Evolutionary conservation across 2,113 vertebrate genomes (phyloP), one percentile per base, ranked within the genome.

Genomic region (Dasyornis broadbenti): DNA sequence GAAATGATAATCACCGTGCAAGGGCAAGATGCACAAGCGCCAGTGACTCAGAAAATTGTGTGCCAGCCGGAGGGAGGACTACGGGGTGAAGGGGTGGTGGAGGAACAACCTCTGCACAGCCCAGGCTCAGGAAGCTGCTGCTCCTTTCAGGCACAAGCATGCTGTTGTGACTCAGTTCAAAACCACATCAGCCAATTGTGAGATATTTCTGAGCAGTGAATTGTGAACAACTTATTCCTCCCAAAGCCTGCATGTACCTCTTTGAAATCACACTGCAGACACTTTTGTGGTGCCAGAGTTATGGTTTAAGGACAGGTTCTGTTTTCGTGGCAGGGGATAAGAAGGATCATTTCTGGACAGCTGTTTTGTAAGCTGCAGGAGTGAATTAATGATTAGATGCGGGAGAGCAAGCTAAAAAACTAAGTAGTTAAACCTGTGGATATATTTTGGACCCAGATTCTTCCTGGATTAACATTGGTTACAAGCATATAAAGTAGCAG

Each of bases 21-120:
- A 97, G 96, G 94, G 86, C 92, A 95, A 95, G 91, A 94, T 86
- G 49, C 94, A 87, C 81, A 94, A 95, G 77, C 69, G 6, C 82
- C 86, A 90, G 89, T 97, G 94, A 92, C 91, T 96, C 94, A 96
- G 91, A 92, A 84, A 87, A 95, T 71, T 64, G 86, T 86, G 57
- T 95, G 95, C 83, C 81, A 92, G 92, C 65, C 57, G 5, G 80
- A 94, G 86, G 64, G 72, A 94, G 86, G 77, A 73, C 81, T 71
- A 60, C 0, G 0, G 80, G 69, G 83, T 54, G 60, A 91, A 84
- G 49, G 28, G 72, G 31, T 75, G 72, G 8, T 75, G 61, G 69
- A 81, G 80, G 54, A 88, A 22, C 81, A 91, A n/a, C 53, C 15
- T 2, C 83, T 78, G 75, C 65, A 82, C 65, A 60, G 4, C 65